Base-by-base conservation (phyloP, 2,113 vertebrate species). In the Sardina pilchardus region DNA sequence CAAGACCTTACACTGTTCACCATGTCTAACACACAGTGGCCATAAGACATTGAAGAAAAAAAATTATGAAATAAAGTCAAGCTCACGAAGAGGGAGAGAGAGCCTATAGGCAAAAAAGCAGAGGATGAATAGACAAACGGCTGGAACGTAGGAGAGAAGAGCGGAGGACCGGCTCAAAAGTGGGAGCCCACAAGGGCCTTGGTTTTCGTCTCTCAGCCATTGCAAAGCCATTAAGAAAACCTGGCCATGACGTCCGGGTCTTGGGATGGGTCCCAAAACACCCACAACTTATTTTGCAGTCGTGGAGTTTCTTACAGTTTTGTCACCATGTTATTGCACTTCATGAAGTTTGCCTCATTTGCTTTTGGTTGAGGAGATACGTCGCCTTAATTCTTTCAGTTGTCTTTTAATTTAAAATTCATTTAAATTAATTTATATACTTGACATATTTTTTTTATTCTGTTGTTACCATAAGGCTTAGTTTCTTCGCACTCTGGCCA, bases 1-100 rank as follows among this genome's bases (percentile, higher is more conserved):
- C 93, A 97, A 97, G 97, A 99, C 97, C 97, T 97, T 96, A 96
- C 97, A 98, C 97, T 99, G 97, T 98, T 98, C 95, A 95, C 94
- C 90, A 84, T 93, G 91, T 94, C 91, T 91, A 95, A 93, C 95
- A 94, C 93, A 94, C 93, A 88, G 96, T 97, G 96, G 97, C 97
- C 96, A 96, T 96, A 97, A 96, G 95, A 97, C 94, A 94, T 93
- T 94, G 94, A 91, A 67, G 94, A 94, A 92, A 85, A 85, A 3
- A 42, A 42, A 42, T n/a, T n/a, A 42, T 42, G 4, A 82, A 85
- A 47, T 6, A 89, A 85, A 30, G 53, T 85, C 50, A 88, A 88
- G 86, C 16, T 44, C 10, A n/a, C n/a, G 85, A 84, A 91, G 34
- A 45, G 39, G 24, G 19, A 45, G 39, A 34, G 19, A 45, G 39